Evolutionary conservation across 2,113 vertebrate genomes (phyloP).

Genomic region (Rhegmatorhina hoffmannsi): DNA sequence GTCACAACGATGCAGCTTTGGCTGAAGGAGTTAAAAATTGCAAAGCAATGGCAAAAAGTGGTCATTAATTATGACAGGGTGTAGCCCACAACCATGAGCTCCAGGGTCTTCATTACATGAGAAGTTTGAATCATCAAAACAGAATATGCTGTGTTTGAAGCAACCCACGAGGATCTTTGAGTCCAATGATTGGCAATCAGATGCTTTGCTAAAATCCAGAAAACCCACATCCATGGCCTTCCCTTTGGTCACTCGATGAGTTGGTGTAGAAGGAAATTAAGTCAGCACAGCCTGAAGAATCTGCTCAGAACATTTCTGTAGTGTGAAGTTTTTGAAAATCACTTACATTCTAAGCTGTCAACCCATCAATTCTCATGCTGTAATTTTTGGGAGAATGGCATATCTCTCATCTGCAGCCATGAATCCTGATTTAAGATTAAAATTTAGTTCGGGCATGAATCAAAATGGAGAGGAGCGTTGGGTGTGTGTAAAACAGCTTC

Average conservation of each 20-base stretch:
- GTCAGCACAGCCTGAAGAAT: not conserved
- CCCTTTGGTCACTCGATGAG: not conserved
- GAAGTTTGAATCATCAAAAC: not conserved
- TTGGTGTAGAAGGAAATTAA: not conserved
- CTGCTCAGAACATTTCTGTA: not conserved
- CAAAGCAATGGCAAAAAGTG: not conserved
- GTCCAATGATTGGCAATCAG: not conserved
- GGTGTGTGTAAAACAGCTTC: not conserved
- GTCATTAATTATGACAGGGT: not conserved
- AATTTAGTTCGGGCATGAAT: not conserved
- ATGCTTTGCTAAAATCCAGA: not conserved
- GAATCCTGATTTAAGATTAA: not conserved
- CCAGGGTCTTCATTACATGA: not conserved
- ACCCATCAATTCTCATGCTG: not conserved
- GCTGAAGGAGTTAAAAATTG: not conserved
- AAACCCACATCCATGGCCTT: not conserved
- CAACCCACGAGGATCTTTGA: not conserved
- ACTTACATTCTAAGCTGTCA: constrained; percentile 10
- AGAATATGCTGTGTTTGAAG: not conserved
- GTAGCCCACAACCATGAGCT: not conserved
- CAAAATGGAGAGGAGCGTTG: not conserved
- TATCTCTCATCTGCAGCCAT: not conserved
- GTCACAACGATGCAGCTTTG: not conserved
- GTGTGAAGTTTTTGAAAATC: not conserved
- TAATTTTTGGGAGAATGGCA: not conserved